Evolutionary conservation across 2,888 invertebrate genomes (phyloP).

Genomic region (Chirona hameri): DNA sequence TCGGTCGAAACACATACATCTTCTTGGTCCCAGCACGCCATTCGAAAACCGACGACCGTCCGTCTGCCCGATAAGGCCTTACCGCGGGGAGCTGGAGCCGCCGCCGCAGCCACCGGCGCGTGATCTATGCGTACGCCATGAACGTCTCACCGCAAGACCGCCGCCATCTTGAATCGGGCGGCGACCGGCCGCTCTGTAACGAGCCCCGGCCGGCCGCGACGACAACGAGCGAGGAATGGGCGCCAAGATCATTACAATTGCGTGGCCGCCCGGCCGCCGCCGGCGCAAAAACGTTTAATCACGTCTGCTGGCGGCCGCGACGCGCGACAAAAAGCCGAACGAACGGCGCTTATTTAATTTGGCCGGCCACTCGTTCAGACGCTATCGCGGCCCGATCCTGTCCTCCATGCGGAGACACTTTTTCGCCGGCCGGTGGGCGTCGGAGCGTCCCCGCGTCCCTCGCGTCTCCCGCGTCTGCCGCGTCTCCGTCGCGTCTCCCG

Average conservation of each 20-base stretch:
- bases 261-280: neutral
- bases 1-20: too few relatives aligned
- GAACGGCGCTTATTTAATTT: constrained; percentile 13
- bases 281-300: constrained; percentile 28
- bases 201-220: neutral
- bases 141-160: neutral
- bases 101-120: neutral
- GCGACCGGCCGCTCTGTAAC: neutral
- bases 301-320: neutral
- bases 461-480: too few relatives aligned
- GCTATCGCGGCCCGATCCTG: neutral
- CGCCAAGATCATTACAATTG: constrained; percentile 7
- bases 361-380: neutral
- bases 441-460: too few relatives aligned
- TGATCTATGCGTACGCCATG: neutral
- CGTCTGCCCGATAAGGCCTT: too few relatives aligned
- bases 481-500: too few relatives aligned
- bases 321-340: constrained; percentile 10
- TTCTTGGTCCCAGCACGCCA: too few relatives aligned
- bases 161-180: constrained; percentile 10
- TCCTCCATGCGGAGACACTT: neutral
- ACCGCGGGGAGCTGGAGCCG: too few relatives aligned
- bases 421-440: neutral
- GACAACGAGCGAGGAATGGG: neutral
- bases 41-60: too few relatives aligned